Base-by-base conservation (phyloP, 2,888 invertebrate species). In the Alloscopus bannaensis region DNA sequence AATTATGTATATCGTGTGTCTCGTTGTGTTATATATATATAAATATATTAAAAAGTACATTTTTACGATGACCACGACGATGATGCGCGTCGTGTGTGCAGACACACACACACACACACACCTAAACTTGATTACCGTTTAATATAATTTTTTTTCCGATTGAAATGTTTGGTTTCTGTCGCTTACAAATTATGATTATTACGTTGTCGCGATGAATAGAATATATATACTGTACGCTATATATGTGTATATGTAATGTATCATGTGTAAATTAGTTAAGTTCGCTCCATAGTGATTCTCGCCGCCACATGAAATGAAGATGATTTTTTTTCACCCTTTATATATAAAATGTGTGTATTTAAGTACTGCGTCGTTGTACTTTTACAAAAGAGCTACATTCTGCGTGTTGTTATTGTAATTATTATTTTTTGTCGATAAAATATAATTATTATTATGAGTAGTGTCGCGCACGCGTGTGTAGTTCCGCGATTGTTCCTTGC, bases 401-500 rank as follows among this genome's bases (percentile, higher is more conserved):
- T n/a, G n/a, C n/a, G n/a, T n/a, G n/a, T n/a, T n/a, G n/a, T n/a
- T n/a, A n/a, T n/a, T n/a, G n/a, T n/a, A n/a, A n/a, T n/a, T n/a
- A n/a, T n/a, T 50, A 20, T 69, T 69, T 26, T 64, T 42, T 62
- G 62, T 66, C 20, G 57, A 40, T 65, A 69, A n/a, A n/a, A n/a
- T n/a, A n/a, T n/a, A n/a, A n/a, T n/a, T n/a, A n/a, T n/a, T n/a
- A n/a, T n/a, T n/a, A n/a, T n/a, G n/a, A n/a, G n/a, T n/a, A n/a
- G n/a, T n/a, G n/a, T n/a, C n/a, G n/a, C n/a, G n/a, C n/a, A n/a
- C n/a, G n/a, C n/a, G n/a, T 52, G 42, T 69, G 65, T 47, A 65
- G 59, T 66, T 77, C 77, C 77, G 77, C 77, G 77, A 70, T 70
- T 71, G 70, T 78, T 78, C 71, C 71, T 78, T 78, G 78, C 65